phyloP scores from a whole-genome alignment of 2,888 invertebrate species.

The Drosophila subquinaria region DNA sequence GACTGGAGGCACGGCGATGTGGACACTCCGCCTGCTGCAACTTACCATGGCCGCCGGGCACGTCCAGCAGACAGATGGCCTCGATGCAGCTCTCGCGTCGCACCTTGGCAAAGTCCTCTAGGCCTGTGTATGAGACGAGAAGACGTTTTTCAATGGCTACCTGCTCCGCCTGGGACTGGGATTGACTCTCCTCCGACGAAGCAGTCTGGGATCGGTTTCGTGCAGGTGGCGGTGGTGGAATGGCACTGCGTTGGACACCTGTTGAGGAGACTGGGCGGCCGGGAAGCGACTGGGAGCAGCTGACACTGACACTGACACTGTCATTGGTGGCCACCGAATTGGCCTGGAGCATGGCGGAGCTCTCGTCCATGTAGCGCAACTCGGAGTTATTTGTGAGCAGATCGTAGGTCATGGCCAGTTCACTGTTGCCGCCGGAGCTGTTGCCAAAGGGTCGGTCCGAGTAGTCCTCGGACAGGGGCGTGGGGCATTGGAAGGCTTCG shows the following conservation, averaged over 20 bases:
- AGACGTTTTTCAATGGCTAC: conserved; percentile 83
- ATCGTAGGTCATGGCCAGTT: conserved; percentile 89
- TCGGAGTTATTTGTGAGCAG: conserved; percentile 94
- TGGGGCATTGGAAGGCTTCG: conserved; percentile 90
- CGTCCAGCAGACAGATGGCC: conserved; percentile 74
- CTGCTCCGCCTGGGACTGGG: conserved; percentile 47
- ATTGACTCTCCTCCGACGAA: conserved; percentile 15
- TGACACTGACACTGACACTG: conserved; percentile 87
- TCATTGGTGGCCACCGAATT: conserved; percentile 90
- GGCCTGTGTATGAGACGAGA: conserved; percentile 83
- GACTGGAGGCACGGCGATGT: conserved; percentile 74
- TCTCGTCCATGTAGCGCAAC: conserved; percentile 95
- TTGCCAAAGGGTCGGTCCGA: conserved; percentile 88
- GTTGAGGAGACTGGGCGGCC: conserved; percentile 47
- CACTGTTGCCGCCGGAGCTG: conserved; percentile 86
- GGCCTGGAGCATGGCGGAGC: conserved; percentile 91
- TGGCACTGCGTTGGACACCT: conserved; percentile 44
- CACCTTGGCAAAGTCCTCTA: conserved; percentile 81
- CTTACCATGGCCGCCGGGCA: conserved; percentile 59
- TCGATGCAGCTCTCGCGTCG: conserved; percentile 83
- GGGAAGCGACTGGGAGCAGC: conserved; percentile 61
- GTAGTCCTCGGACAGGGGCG: conserved; percentile 87
- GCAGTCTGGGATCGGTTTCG: conserved; percentile 57
- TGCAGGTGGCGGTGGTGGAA: conserved; percentile 82
- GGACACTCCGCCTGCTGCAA: conserved; percentile 60